Conservation (phyloP, 2,888 invertebrate genomes). For the Teleogryllus oceanicus region DNA sequence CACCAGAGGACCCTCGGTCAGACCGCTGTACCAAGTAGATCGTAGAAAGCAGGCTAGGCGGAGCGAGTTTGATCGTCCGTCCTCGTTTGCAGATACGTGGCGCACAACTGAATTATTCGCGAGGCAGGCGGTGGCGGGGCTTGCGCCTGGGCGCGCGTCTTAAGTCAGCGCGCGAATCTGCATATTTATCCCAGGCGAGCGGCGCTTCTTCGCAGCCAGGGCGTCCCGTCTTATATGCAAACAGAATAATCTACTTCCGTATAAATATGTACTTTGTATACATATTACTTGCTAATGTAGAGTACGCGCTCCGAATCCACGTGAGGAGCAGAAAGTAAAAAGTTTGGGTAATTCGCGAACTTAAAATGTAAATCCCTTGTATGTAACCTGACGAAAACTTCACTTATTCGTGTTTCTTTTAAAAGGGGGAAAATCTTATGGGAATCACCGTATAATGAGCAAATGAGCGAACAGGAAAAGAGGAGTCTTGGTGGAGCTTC, state of each 20-base stretch:
- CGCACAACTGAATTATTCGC: too few species aligned
- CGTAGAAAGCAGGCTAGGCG: too few species aligned
- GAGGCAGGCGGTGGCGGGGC: too few species aligned
- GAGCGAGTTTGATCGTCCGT: too few species aligned
- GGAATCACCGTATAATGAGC: neutral
- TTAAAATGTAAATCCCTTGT: constrained; percentile 18
- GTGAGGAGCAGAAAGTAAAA: neutral
- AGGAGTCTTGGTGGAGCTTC: neutral
- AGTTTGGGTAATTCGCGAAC: constrained; percentile 1
- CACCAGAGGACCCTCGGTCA: too few species aligned
- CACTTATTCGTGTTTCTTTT: neutral
- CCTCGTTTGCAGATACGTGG: too few species aligned
- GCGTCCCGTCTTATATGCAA: neutral
- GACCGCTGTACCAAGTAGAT: too few species aligned
- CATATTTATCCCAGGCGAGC: constrained; percentile 7
- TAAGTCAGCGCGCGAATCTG: constrained; percentile 5
- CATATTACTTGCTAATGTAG: constrained; percentile 9
- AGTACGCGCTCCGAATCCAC: neutral
- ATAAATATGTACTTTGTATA: constrained; percentile 18
- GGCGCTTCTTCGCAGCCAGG: neutral
- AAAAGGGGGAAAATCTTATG: neutral
- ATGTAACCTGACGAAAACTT: neutral
- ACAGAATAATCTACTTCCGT: constrained; percentile 4
- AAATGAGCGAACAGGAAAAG: neutral
- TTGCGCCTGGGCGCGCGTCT: neutral